Conservation (phyloP, 2,797 vertebrate genomes). For the Crocidura indochinensis region DNA sequence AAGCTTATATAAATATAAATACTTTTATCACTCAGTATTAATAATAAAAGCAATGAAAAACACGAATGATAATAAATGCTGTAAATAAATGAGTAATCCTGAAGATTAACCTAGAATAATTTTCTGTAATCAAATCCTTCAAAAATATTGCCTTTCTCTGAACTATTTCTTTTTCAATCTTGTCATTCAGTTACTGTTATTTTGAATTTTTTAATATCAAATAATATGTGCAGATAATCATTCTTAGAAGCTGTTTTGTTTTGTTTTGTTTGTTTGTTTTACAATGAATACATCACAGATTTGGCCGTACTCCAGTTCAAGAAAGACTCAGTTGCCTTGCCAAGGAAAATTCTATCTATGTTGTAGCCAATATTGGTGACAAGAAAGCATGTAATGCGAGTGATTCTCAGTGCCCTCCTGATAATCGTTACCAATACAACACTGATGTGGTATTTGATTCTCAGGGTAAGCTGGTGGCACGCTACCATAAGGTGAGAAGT, state of each 20-base stretch:
- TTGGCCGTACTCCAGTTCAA: slow-evolving; percentile 80
- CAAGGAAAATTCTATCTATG: slow-evolving; percentile 82
- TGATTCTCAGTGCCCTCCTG: slow-evolving; percentile 75
- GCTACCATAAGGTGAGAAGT: slow-evolving; percentile 84
- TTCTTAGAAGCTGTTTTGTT: slow-evolving; percentile 22
- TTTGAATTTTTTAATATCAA: slow-evolving; percentile 25
- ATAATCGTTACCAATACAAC: slow-evolving; percentile 83
- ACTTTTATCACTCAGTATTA: neutral
- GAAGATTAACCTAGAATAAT: neutral
- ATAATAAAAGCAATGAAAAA: too few relatives aligned
- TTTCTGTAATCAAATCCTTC: neutral
- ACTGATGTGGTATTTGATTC: slow-evolving; percentile 85
- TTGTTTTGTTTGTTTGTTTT: too few relatives aligned
- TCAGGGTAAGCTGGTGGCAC: slow-evolving; percentile 82
- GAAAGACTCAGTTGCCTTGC: slow-evolving; percentile 86
- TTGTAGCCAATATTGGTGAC: slow-evolving; percentile 86
- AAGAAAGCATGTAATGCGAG: slow-evolving; percentile 81
- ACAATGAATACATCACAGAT: slow-evolving; percentile 73
- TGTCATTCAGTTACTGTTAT: neutral
- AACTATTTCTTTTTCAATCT: slow-evolving; percentile 38
- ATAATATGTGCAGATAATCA: neutral
- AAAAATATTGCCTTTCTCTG: neutral
- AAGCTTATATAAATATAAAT: too few relatives aligned
- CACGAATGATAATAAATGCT: neutral
- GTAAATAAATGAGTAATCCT: neutral